Evolutionary conservation across 2,113 vertebrate species (phyloP), one percentile per base, ranked within the genome.

Genomic region (Chrysemys picta): DNA sequence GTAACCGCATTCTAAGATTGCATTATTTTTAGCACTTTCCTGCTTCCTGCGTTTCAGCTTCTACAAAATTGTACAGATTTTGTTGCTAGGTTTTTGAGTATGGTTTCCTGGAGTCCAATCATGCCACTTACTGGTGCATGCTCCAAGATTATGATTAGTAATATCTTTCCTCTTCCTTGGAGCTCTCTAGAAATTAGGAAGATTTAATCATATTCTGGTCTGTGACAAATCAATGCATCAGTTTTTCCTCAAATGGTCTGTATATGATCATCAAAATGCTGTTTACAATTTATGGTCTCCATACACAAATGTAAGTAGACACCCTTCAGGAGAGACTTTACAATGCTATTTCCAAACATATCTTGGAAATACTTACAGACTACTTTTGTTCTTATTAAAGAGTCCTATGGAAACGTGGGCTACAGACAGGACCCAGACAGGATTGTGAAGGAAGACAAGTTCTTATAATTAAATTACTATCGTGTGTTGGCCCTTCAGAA

Each of bases 351-450:
- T 56, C 19, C 3, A 50, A 25, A 16, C 3, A 16, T 19, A 76
- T 38, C 52, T n/a, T 54, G 1, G 3, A 8, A 84, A 27, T 81
- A 49, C 17, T 72, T 59, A 87, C 62, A 84, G 69, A 31, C 27
- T 59, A 8, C 47, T 84, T 88, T 27, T 75, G 1, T 59, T 85
- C 80, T 2, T 62, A 25, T 50, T 59, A 87, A 59, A 21, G 3
- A n/a, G 57, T 10, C 25, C 78, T 1, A 0, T 45, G 12, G 12
- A n/a, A 49, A 45, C 35, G 2, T 4, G 10, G 35, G 89, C 11
- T 25, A 29, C 16, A 57, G 57, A 81, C 9, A 27, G 24, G 54
- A 91, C 57, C 42, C 4, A 54, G 24, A 29, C 9, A 72, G 45
- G 88, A 92, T 35, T 0, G 0, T 21, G 84, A 83, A 16, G 16